These are phyloP conservation scores for Linurgus olivaceus DNA, from an alignment of 2,797 vertebrate genomes.

Conservation along the genomic window DNA sequence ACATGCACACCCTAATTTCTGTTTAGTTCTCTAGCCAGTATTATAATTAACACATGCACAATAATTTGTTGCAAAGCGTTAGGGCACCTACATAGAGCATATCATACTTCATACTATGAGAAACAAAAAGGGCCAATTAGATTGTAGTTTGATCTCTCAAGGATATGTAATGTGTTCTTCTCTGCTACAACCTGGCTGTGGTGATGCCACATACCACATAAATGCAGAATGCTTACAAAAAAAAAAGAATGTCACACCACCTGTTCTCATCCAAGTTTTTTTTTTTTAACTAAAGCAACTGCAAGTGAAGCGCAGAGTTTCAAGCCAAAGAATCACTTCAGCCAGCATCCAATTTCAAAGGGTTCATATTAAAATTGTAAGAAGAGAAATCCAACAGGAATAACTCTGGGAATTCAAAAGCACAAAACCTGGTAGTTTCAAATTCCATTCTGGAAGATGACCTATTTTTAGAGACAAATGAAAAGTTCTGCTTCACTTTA, in stretches of 20 bases:
- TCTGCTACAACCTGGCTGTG: background rate
- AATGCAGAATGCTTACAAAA: background rate
- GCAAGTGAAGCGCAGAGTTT: background rate
- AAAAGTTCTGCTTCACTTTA: conserved; percentile 6
- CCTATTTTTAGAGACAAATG: conserved; percentile 36
- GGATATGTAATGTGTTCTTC: background rate
- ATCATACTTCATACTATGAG: too few species aligned
- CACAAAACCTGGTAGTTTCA: background rate
- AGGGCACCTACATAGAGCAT: background rate
- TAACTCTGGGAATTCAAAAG: conserved; percentile 26
- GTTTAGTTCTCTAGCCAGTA: background rate
- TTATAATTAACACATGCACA: background rate
- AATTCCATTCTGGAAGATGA: conserved; percentile 6
- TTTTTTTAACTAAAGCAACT: conserved; percentile 13
- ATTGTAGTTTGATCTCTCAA: background rate
- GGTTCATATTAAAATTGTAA: conserved; percentile 18
- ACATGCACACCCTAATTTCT: background rate
- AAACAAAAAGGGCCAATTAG: background rate
- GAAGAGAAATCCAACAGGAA: conserved; percentile 15
- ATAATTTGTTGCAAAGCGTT: background rate
- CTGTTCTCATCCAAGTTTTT: conserved; percentile 17
- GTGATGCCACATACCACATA: background rate
- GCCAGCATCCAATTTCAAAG: conserved; percentile 38
- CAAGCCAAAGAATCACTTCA: background rate
- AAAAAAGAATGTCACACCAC: background rate